phyloP scores from a whole-genome alignment of 2,113 vertebrate species.

The Planiliza haematocheilus region DNA sequence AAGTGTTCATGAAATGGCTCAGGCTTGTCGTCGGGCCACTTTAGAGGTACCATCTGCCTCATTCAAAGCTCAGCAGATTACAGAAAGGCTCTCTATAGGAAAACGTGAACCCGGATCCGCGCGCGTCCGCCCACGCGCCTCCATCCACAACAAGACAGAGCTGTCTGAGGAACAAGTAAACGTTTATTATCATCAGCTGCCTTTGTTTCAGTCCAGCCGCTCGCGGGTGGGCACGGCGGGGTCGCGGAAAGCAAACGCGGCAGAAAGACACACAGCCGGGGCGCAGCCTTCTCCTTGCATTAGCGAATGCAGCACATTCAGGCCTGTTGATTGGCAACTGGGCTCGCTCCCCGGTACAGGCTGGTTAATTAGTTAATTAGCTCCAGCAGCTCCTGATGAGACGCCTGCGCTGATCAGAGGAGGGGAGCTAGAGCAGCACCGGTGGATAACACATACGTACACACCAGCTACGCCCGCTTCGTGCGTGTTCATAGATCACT shows the following conservation, averaged over 20 bases:
- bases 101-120: conserved; percentile 24
- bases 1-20: conserved; percentile 23
- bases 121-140: conserved; percentile 21
- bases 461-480: conserved; percentile 2
- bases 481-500: conserved; percentile 21
- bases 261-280: conserved; percentile 23
- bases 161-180: conserved; percentile 51
- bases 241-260: conserved; percentile 12
- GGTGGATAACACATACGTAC: conserved; percentile 38
- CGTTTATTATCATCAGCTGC: conserved; percentile 53
- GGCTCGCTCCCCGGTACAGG: conserved; percentile 55
- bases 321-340: conserved; percentile 59
- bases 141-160: background rate
- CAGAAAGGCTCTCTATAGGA: conserved; percentile 40
- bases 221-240: conserved; percentile 28
- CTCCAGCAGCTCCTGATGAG: conserved; percentile 63
- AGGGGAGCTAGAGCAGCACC: conserved; percentile 35
- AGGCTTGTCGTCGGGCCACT: conserved; percentile 42
- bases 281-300: conserved; percentile 35
- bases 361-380: conserved; percentile 78
- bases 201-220: conserved; percentile 58
- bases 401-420: conserved; percentile 40
- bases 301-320: conserved; percentile 30
- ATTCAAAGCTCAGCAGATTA: conserved; percentile 52
- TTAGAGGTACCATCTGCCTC: conserved; percentile 63